A percentile compares a stretch with the other conserved stretches of the same genome.
Evolutionary conservation across 2,113 vertebrate genomes (phyloP).

Genomic region (Hyperopisus bebe): DNA sequence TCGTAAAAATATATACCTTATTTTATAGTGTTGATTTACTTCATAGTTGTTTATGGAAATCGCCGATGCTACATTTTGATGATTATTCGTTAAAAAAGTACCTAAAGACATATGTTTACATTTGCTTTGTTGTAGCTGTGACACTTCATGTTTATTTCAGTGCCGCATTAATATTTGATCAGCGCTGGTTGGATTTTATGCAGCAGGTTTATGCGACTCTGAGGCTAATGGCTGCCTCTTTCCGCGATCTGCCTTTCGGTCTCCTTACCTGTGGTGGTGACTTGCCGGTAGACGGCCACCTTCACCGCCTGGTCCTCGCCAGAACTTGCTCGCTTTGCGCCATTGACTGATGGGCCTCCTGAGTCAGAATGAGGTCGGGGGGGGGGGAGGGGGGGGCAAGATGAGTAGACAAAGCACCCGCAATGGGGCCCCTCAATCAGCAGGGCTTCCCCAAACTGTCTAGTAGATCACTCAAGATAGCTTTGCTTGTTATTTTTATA

Average conservation of each 20-base stretch:
- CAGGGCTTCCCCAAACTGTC: not conserved
- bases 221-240: not conserved
- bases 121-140: constrained; percentile 22
- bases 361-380: constrained; percentile 63
- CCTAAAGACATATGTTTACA: not conserved
- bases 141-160: constrained; percentile 28
- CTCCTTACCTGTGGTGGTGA: not conserved
- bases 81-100: not conserved
- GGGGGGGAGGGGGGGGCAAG: constrained; percentile 41
- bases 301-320: not conserved
- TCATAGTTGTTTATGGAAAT: not conserved
- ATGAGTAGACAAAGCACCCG: not conserved
- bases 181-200: not conserved
- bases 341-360: constrained; percentile 51
- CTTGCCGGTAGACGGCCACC: not conserved
- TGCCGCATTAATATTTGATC: constrained; percentile 14
- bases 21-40: not conserved
- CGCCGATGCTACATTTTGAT: not conserved
- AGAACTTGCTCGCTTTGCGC: not conserved
- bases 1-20: not conserved
- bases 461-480: not conserved
- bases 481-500: not conserved
- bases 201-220: not conserved
- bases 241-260: constrained; percentile 13
- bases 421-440: not conserved